Evolutionary conservation across 2,113 vertebrate genomes (phyloP).

Genomic region (Triplophysa dalaica): DNA sequence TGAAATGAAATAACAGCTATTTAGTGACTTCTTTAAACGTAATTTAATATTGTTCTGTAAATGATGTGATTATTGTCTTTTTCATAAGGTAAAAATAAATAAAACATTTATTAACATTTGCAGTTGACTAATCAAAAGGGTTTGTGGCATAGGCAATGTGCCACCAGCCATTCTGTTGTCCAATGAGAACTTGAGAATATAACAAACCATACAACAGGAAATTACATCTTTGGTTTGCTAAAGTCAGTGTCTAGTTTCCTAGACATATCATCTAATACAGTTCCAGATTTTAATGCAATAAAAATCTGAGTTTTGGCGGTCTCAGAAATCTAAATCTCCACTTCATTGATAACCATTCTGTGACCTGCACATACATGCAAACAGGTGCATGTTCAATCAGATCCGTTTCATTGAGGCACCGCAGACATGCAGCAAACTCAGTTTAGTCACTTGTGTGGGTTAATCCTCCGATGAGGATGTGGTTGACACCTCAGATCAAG

Average conservation of each 20-base stretch:
- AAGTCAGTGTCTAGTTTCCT: too few relatives aligned
- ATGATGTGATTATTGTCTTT: too few relatives aligned
- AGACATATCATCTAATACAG: too few relatives aligned
- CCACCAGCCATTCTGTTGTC: too few relatives aligned
- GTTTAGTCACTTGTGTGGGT: not conserved
- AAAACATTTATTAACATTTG: not conserved
- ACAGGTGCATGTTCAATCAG: not conserved
- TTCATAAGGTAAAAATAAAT: not conserved
- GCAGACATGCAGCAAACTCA: not conserved
- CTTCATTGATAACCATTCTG: not conserved
- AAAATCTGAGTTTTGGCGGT: too few relatives aligned
- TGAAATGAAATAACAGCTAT: slow-evolving; percentile 58
- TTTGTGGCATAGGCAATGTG: too few relatives aligned
- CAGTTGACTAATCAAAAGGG: not conserved
- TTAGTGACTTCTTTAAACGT: too few relatives aligned
- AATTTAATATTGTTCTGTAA: too few relatives aligned
- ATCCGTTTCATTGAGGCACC: not conserved
- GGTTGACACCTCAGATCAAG: not conserved
- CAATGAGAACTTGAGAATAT: too few relatives aligned
- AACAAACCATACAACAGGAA: too few relatives aligned
- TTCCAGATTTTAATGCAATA: too few relatives aligned
- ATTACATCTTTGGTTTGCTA: too few relatives aligned
- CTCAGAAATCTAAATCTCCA: not conserved
- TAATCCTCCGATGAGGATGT: slow-evolving; percentile 14
- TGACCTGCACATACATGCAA: not conserved